These are phyloP conservation scores for Hydractinia symbiolongicarpus DNA, from an alignment of 30 jellyfish, hydroid and myxozoan species.

Conservation along the genomic window DNA sequence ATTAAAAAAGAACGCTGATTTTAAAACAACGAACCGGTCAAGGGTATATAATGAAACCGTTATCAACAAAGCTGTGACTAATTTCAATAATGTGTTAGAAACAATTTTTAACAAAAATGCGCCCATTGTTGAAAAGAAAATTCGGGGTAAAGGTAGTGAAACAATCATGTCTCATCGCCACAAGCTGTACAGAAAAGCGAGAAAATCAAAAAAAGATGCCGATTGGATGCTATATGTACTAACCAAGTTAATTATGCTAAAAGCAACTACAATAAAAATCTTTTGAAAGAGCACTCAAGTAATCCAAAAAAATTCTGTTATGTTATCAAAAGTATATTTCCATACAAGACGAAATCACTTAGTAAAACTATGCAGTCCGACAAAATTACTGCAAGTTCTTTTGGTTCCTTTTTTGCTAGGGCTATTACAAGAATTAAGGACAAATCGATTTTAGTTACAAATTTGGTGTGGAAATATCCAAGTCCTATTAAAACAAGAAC, in stretches of 20 bases:
- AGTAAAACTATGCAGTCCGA: neutral
- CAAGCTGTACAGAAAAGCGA: no score
- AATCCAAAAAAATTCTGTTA: neutral
- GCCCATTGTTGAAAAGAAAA: no score
- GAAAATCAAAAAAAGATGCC: no score
- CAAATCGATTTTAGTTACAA: neutral
- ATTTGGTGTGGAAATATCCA: neutral
- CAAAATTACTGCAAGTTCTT: neutral
- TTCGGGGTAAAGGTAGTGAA: no score
- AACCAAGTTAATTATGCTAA: neutral
- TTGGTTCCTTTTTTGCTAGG: neutral
- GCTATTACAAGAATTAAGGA: neutral
- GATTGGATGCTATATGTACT: no score
- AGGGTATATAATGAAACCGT: no score
- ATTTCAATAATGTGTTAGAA: no score
- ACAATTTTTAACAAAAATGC: no score
- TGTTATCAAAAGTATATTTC: constrained; percentile 8
- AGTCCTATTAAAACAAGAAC: neutral
- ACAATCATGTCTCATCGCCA: no score
- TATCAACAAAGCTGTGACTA: no score
- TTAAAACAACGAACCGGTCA: no score
- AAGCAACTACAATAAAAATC: neutral
- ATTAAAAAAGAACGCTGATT: no score
- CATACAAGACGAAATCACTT: neutral
- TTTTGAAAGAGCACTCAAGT: neutral